Evolutionary conservation across 1,140 invertebrate genomes (phyloP), one percentile per base, ranked within the genome.

Genomic region (Bombus confusus): DNA sequence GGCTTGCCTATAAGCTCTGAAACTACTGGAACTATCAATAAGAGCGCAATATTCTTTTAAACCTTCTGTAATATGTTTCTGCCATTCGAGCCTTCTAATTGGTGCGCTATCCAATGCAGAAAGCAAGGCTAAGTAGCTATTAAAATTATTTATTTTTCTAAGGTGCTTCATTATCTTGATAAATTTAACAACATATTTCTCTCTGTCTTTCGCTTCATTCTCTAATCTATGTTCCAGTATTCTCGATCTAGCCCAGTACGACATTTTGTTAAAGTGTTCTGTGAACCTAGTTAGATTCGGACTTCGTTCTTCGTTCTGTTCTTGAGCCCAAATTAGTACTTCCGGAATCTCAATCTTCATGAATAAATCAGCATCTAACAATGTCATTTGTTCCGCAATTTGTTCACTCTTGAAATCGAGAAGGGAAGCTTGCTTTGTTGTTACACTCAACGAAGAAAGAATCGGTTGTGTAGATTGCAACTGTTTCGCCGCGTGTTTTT

Each of bases 191-290:
- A 99, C 98, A 93, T 98, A 99, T 93, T 98, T 98, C 95, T 99
- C 99, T n/a, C 99, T 96, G 88, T 99, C 98, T 92, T 98, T 98
- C 18, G 98, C 97, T 87, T 99, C 98, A 86, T 97, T 96, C 86
- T 97, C 97, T 88, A 97, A 96, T 66, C 99, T 94, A 82, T 96
- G 96, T 86, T 96, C 96, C 31, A 97, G 90, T 92, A 96, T 96
- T 76, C 96, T 91, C 9, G 95, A 95, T 71, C 94, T 91, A 22
- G 94, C 94, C 99, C 99, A 99, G 92, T 98, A 99, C 41, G 99
- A 99, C 98, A 99, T 99, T 95, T 99, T 99, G 94, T 99, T 99
- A 94, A 99, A 99, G 95, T 99, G 99, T 94, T 99, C 98, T 0
- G 99, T 99, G 93, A 99, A 99, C 87, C 97, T 96, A 28, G 98